These are phyloP conservation scores for Sarcophaga variegata DNA, from an alignment of 2,888 invertebrate genomes.

Conservation along the genomic window DNA sequence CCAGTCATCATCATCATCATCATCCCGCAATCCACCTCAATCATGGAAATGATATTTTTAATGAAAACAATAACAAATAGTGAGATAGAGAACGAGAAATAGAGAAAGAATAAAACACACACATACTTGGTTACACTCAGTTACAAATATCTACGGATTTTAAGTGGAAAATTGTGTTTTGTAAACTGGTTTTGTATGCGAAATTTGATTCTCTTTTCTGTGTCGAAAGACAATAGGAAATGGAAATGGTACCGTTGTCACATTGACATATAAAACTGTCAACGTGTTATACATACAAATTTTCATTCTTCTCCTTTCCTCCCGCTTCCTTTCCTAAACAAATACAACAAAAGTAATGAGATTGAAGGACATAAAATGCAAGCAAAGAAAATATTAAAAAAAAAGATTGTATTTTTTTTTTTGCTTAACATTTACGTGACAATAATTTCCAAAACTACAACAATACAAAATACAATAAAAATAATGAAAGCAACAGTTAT, in stretches of 20 bases:
- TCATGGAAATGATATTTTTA: constrained; percentile 39
- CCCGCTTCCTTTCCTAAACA: not conserved
- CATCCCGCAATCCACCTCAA: constrained; percentile 23
- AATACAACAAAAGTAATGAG: not conserved
- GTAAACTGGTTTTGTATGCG: constrained; percentile 23
- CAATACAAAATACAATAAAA: not conserved
- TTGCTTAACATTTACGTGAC: constrained; percentile 27
- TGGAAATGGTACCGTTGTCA: constrained; percentile 3
- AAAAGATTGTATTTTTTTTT: not conserved
- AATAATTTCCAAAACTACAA: constrained; percentile 33
- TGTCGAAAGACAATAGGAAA: not conserved
- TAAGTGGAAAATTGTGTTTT: constrained; percentile 46
- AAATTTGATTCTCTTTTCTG: constrained; percentile 23
- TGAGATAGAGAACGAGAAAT: not conserved
- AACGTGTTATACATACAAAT: constrained; percentile 6
- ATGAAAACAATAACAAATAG: constrained; percentile 25
- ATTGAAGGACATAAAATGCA: not conserved
- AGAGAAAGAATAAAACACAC: constrained; percentile 13
- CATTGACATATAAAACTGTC: constrained; percentile 26
- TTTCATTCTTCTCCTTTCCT: not conserved
- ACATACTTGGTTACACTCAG: not conserved
- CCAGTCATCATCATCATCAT: not conserved
- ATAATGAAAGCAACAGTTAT: constrained; percentile 5
- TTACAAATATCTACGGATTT: not conserved
- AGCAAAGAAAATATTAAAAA: constrained; percentile 12